Evolutionary conservation across 1,140 invertebrate genomes (phyloP).

Genomic region (Eufriesea mexicana): DNA sequence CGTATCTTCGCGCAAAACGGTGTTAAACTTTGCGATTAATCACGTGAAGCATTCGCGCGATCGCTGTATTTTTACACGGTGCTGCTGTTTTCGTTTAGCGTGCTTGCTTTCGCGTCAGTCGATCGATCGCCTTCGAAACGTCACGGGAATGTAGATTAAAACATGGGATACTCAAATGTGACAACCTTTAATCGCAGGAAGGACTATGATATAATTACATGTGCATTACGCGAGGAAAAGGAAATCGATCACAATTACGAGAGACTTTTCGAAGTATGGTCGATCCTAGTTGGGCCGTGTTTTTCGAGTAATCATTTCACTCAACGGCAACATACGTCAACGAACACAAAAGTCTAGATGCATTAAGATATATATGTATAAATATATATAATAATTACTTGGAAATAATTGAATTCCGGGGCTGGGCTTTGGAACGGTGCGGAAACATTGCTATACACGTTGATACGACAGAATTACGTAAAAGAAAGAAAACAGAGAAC

Average conservation of each 20-base stretch:
- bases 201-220: constrained; percentile 16
- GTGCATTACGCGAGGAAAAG: not conserved
- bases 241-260: not conserved
- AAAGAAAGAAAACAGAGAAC: constrained; percentile 16
- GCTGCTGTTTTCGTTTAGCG: constrained; percentile 63
- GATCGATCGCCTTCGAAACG: constrained; percentile 52
- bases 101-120: constrained; percentile 44
- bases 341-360: constrained; percentile 56
- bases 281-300: constrained; percentile 21
- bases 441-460: constrained; percentile 52
- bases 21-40: constrained; percentile 13
- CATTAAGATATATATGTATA: constrained; percentile 62
- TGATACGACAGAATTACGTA: constrained; percentile 36
- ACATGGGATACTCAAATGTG: constrained; percentile 29
- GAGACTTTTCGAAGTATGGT: constrained; percentile 13
- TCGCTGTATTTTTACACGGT: constrained; percentile 56
- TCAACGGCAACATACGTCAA: constrained; percentile 57
- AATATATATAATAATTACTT: constrained; percentile 54
- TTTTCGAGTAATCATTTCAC: constrained; percentile 46
- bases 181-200: constrained; percentile 13
- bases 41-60: constrained; percentile 25
- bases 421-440: constrained; percentile 77
- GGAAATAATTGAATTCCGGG: constrained; percentile 66
- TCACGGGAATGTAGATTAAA: constrained; percentile 34
- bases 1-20: constrained; percentile 16